phyloP scores from a whole-genome alignment of 1,140 invertebrate genomes.

The Zaprionus ornatus region DNA sequence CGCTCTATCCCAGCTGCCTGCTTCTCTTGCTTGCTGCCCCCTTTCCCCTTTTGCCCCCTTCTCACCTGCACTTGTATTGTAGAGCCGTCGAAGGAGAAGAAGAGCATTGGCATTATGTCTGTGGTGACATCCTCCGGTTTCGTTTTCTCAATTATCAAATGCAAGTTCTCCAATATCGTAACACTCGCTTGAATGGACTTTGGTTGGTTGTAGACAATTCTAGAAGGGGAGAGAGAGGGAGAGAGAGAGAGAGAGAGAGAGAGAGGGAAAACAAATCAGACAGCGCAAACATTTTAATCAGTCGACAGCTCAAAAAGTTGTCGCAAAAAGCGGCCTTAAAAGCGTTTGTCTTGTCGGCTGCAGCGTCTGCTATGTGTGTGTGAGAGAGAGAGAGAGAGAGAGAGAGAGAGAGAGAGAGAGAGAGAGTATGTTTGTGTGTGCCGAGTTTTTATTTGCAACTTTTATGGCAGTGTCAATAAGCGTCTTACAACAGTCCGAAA shows the following conservation, averaged over 20 bases:
- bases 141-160: conserved; percentile 95
- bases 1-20: not conserved
- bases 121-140: conserved; percentile 90
- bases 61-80: conserved; percentile 96
- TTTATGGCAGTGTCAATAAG: conserved; percentile 67
- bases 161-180: conserved; percentile 95
- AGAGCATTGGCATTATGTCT: conserved; percentile 95
- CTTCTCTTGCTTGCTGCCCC: not conserved
- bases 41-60: not conserved
- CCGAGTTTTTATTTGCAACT: conserved; percentile 59
- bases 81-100: conserved; percentile 94
- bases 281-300: not conserved
- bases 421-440: conserved; percentile 7
- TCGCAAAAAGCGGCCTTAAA: not conserved
- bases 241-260: not conserved
- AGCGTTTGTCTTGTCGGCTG: conserved; percentile 28
- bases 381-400: conserved; percentile 2
- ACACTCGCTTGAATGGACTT: conserved; percentile 96
- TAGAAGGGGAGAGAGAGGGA: conserved; percentile 53
- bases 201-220: conserved; percentile 90
- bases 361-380: conserved; percentile 2
- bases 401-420: conserved; percentile 6
- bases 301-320: not conserved
- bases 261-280: not conserved
- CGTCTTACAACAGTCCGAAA: conserved; percentile 71